phyloP scores from a whole-genome alignment of 2,113 vertebrate species.

The Coturnix japonica region DNA sequence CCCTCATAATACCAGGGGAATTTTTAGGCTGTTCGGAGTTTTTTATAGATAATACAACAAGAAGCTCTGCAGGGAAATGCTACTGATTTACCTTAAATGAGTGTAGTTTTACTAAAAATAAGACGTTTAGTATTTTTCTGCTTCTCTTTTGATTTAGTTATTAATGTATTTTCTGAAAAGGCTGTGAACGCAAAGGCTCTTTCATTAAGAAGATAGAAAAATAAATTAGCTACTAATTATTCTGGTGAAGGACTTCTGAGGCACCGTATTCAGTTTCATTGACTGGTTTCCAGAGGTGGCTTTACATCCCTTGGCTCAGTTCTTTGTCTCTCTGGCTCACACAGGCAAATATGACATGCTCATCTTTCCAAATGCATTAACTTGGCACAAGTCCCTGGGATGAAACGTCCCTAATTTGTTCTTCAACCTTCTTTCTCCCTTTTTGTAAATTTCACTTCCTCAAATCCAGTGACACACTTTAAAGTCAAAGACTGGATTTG shows the following conservation, averaged over 20 bases:
- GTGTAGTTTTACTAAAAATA: neutral
- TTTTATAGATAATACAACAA: neutral
- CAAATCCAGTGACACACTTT: neutral
- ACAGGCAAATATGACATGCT: neutral
- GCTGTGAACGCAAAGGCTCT: neutral
- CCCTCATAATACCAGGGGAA: neutral
- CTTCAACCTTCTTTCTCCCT: neutral
- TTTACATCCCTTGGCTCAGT: neutral
- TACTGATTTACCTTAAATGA: neutral
- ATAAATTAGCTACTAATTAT: neutral
- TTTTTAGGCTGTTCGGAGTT: neutral
- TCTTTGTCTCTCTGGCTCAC: neutral
- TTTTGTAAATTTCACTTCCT: neutral
- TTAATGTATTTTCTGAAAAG: neutral
- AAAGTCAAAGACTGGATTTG: neutral
- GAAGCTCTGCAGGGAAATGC: neutral
- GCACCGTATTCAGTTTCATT: neutral
- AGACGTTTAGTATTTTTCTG: neutral
- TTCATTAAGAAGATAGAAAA: neutral
- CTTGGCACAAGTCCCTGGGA: neutral
- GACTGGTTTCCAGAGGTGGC: neutral
- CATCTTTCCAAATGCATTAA: neutral
- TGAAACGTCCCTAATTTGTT: neutral
- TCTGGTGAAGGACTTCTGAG: neutral
- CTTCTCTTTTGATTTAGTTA: neutral